phyloP scores from a whole-genome alignment of 2,888 invertebrate species.

The Steinernema carpocapsae region DNA sequence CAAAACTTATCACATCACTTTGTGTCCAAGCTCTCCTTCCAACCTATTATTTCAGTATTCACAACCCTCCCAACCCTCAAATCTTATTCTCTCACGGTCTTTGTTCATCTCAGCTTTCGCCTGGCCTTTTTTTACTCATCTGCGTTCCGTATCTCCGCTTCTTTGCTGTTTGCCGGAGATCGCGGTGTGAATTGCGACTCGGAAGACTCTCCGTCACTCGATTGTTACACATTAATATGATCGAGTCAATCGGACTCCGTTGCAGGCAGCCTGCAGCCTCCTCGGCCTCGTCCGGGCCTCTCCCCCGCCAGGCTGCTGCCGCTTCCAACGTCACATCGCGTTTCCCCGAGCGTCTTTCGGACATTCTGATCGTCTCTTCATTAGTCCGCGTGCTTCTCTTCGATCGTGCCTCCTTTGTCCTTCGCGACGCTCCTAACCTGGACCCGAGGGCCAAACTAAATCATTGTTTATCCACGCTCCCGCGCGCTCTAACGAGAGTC shows the following conservation, averaged over 20 bases:
- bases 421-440: not conserved
- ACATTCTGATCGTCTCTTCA: no score
- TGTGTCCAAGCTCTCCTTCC: no score
- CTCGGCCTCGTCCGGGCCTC: not conserved
- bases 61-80: not conserved
- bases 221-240: slow-evolving; percentile 35
- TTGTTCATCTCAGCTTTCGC: not conserved
- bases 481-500: slow-evolving; percentile 27
- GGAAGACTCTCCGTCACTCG: slow-evolving; percentile 25
- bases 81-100: not conserved
- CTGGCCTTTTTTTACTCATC: not conserved
- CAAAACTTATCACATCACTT: no score
- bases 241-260: slow-evolving; percentile 10
- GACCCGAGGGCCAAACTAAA: not conserved
- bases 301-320: not conserved
- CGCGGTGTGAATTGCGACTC: slow-evolving; percentile 31
- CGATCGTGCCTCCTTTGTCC: not conserved
- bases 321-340: slow-evolving; percentile 5
- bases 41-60: no score
- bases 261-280: slow-evolving; percentile 30
- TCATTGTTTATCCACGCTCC: slow-evolving; percentile 4
- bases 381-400: not conserved
- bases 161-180: not conserved
- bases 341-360: not conserved
- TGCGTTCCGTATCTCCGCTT: no score